Percentiles rank a stretch among this genome's conserved stretches.
phyloP scores from a whole-genome alignment of 2,797 vertebrate genomes.

The Acrossocheilus wenchowensis region DNA sequence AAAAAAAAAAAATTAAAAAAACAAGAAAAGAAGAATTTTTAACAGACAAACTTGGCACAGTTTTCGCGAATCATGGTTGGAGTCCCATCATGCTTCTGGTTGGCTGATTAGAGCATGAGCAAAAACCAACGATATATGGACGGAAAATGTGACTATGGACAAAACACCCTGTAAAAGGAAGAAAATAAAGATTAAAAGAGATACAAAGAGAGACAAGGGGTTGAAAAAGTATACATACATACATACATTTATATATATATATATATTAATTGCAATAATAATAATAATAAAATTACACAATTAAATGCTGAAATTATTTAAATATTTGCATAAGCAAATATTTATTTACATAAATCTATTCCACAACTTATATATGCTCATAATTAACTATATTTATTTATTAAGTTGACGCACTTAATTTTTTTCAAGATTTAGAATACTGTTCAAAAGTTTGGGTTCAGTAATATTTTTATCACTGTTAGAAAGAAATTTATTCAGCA shows the following conservation, averaged over 20 bases:
- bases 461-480: neutral
- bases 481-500: neutral
- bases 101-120: neutral
- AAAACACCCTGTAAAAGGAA: conserved; percentile 79
- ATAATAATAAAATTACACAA: no score
- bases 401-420: neutral
- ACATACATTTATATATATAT: no score
- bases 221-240: neutral
- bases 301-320: neutral
- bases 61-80: conserved; percentile 73
- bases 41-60: conserved; percentile 83
- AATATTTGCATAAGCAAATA: neutral
- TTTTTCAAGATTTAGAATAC: neutral
- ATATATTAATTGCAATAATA: no score
- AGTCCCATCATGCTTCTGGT: conserved; percentile 29
- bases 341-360: neutral
- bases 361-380: neutral
- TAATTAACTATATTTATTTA: neutral
- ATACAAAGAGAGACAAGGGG: conserved; percentile 63
- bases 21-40: conserved; percentile 38
- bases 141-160: conserved; percentile 69
- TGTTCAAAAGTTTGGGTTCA: neutral
- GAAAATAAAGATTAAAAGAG: conserved; percentile 38
- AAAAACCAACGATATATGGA: conserved; percentile 33
- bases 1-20: conserved; percentile 33